A percentile compares a stretch with the other conserved stretches of the same genome.
Conservation (phyloP, 1,140 invertebrate genomes). For the Drosophila parabipectinata region DNA sequence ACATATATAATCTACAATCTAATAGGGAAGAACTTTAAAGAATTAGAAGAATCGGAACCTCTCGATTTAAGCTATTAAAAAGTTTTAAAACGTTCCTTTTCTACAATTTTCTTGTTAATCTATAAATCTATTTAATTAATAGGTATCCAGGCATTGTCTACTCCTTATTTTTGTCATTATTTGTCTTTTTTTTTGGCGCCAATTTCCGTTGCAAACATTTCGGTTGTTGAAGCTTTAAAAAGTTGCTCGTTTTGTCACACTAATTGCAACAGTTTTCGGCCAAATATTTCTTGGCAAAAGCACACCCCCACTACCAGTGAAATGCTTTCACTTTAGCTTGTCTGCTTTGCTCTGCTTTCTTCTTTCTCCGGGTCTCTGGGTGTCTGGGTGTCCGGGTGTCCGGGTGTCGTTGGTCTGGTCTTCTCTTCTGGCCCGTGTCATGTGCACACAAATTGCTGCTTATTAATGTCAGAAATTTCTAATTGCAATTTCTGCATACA, state of each 20-base stretch:
- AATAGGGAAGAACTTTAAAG: too few species aligned
- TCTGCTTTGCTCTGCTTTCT: neutral
- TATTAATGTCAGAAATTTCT: slow-evolving; percentile 80
- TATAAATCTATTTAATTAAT: too few species aligned
- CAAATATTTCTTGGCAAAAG: slow-evolving; percentile 25
- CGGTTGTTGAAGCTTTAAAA: slow-evolving; percentile 8
- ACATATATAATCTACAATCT: too few species aligned
- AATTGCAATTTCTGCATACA: slow-evolving; percentile 78
- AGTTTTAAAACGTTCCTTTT: too few species aligned
- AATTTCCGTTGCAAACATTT: neutral
- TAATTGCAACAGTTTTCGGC: slow-evolving; percentile 40
- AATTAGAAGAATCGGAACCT: too few species aligned
- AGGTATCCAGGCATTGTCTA: neutral
- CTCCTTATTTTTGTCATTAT: neutral
- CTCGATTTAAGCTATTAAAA: too few species aligned
- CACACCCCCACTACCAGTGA: neutral
- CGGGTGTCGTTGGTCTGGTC: neutral
- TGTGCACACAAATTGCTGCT: slow-evolving; percentile 79
- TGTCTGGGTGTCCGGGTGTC: neutral
- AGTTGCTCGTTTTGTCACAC: slow-evolving; percentile 13
- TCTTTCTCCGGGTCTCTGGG: neutral
- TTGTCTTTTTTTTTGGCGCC: neutral
- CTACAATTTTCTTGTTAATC: too few species aligned
- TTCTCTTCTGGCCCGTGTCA: slow-evolving; percentile 50
- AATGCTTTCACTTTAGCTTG: neutral